These are phyloP conservation scores for Diceros bicornis DNA, from an alignment of 2,797 vertebrate genomes.

Conservation along the genomic window DNA sequence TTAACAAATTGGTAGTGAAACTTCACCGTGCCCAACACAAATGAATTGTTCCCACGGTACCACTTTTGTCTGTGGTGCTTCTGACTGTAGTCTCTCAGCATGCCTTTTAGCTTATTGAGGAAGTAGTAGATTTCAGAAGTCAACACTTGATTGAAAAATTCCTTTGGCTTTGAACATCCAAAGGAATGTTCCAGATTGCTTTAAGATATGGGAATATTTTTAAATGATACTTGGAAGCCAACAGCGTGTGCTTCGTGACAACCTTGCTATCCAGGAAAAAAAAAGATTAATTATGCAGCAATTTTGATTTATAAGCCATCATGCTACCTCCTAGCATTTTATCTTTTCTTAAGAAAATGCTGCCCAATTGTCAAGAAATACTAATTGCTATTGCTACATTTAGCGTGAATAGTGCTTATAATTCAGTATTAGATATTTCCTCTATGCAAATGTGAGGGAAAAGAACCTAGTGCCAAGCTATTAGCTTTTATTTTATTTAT, in stretches of 20 bases:
- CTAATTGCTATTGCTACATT: background rate
- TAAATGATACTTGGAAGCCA: slow-evolving; percentile 73
- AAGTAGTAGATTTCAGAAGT: background rate
- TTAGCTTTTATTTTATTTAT: slow-evolving; percentile 31
- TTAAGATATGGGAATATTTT: slow-evolving; percentile 64
- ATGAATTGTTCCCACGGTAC: background rate
- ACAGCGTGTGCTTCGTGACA: slow-evolving; percentile 68
- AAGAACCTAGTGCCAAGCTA: slow-evolving; percentile 33
- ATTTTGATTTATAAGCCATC: slow-evolving; percentile 69
- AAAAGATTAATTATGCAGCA: slow-evolving; percentile 80
- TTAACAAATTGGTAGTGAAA: slow-evolving; percentile 41
- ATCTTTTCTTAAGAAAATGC: slow-evolving; percentile 68
- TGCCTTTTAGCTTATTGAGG: background rate
- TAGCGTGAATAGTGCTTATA: background rate
- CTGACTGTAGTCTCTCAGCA: background rate
- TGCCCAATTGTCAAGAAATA: background rate
- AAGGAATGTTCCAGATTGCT: slow-evolving; percentile 45
- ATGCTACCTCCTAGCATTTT: slow-evolving; percentile 77
- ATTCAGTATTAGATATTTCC: slow-evolving; percentile 37
- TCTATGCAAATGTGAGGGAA: background rate
- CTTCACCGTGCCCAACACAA: slow-evolving; percentile 42
- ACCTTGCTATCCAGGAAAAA: slow-evolving; percentile 51
- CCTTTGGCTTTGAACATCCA: slow-evolving; percentile 69
- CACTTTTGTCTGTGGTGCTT: slow-evolving; percentile 18
- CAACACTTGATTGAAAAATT: slow-evolving; percentile 55